phyloP scores from a whole-genome alignment of 2,888 invertebrate genomes.

The Calephelis perditalis region DNA sequence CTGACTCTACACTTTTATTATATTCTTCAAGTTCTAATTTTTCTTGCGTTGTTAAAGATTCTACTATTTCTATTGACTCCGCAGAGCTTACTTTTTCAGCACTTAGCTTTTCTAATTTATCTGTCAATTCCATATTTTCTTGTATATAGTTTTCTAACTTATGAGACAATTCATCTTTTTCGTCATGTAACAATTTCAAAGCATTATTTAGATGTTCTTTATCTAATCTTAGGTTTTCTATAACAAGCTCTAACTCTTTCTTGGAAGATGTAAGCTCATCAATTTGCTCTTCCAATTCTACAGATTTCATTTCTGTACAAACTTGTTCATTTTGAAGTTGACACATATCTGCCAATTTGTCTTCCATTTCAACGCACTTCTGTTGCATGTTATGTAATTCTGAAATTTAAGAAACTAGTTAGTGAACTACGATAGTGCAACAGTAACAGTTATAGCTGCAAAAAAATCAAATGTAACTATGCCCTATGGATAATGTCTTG shows the following conservation, averaged over 20 bases:
- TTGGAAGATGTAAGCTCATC: conserved; percentile 75
- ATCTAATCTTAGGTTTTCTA: conserved; percentile 69
- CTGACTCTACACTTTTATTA: conserved; percentile 70
- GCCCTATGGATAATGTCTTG: too few species aligned
- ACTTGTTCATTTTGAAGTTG: conserved; percentile 83
- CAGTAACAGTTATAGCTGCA: not conserved
- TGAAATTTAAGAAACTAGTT: conserved; percentile 39
- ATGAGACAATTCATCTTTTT: conserved; percentile 78
- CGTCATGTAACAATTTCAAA: conserved; percentile 76
- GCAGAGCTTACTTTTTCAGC: conserved; percentile 85
- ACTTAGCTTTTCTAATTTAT: conserved; percentile 85
- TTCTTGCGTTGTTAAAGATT: conserved; percentile 83
- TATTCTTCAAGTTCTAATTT: conserved; percentile 83
- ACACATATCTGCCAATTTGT: conserved; percentile 78
- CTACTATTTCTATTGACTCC: conserved; percentile 87
- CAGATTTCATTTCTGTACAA: conserved; percentile 86
- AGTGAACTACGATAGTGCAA: not conserved
- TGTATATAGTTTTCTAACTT: conserved; percentile 82
- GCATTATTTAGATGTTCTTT: conserved; percentile 73
- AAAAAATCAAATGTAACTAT: not conserved
- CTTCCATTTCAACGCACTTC: conserved; percentile 80
- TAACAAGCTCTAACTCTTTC: conserved; percentile 65
- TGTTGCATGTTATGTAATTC: conserved; percentile 78
- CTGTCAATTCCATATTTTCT: conserved; percentile 86
- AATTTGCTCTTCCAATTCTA: conserved; percentile 88